Base-by-base conservation (phyloP, 1,140 invertebrate genomes). In the Cherax quadricarinatus region DNA sequence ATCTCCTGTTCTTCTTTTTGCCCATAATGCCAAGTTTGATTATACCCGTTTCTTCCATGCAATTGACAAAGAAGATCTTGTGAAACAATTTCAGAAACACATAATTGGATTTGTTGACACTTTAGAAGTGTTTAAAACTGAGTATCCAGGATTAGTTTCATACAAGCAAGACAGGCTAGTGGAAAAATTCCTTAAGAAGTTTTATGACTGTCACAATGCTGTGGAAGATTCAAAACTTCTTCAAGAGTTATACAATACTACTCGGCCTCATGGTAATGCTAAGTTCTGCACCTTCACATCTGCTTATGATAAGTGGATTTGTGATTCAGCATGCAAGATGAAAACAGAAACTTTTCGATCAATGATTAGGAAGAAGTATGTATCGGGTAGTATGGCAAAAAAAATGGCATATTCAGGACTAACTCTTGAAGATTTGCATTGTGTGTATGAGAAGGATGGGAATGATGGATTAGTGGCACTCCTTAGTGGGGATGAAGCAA, bases 1-100 rank as follows among this genome's bases (percentile, higher is more conserved):
- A 48, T 85, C 83, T 30, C 83, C 83, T 30, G 83, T 30, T 62
- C 16, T 85, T 60, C 30, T 85, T 48, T 66, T 30, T 24, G 83
- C 83, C 57, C 83, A 85, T 62, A 85, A 85, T 66, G 83, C 83
- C 6, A 12, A n/a, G 4, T 85, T 85, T 85, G 83, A 85, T 66
- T 85, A 85, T 62, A 60, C 5, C 14, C 53, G 83, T 10, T 85
- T 85, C 0, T 85, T 85, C 24, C 49, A 30, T 66, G 83, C 53
- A 60, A 60, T 85, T 85, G 6, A 62, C 10, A 30, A 60, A n/a
- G 53, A 85, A 24, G 62, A 85, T 48, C 57, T 85, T 30, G 53
- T 62, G 3, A 49, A 85, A 7, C 16, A 16, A 21, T 85, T 85
- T 85, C 16, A 60, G 6, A 18, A 85, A 66, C 83, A 85, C 24